Evolutionary conservation across 2,888 invertebrate species (phyloP), one percentile per base, ranked within the genome.

Genomic region (Laspeyria flexula): DNA sequence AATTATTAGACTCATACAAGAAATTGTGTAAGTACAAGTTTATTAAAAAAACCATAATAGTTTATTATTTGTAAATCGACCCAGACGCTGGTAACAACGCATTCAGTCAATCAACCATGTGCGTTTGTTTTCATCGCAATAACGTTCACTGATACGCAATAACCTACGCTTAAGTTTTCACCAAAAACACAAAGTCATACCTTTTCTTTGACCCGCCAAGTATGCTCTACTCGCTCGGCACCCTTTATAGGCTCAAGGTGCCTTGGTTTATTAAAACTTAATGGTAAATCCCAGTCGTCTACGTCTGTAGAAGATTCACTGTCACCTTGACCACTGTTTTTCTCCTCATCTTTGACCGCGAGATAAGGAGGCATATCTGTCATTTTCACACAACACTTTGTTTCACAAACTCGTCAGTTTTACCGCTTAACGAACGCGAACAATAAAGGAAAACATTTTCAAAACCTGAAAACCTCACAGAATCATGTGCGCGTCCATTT

Each of bases 131-230:
- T 88, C 65, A 67, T 69, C 49, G 55, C 33, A 57, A 18, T 44
- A 43, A 55, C 56, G 64, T 50, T 60, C 30, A 78, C 76, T 66
- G 71, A 54, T 82, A 83, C 81, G 83, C 78, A 85, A 65, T 83
- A 74, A 60, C 50, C 61, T 54, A 44, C 54, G 37, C 27, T 49
- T 33, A 50, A 55, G 39, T 70, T 71, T 68, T 60, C 44, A 54
- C 48, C n/a, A 30, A 38, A 49, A 53, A 50, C 38, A 39, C 13
- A 37, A 33, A n/a, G 11, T 29, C 87, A 79, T 84, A 97, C 97
- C 93, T 97, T 95, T 83, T 98, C 98, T 83, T 98, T 97, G 93
- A 98, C 97, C 71, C 98, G 94, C 98, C 98, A 99, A 60, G 96
- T 95, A 75, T 97, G 96, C 73, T 97, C 96, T 49, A 94, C 94